Percentiles rank a stretch among this genome's conserved stretches.
Conservation (phyloP, 2,113 vertebrate species). For the Sturnira hondurensis region DNA sequence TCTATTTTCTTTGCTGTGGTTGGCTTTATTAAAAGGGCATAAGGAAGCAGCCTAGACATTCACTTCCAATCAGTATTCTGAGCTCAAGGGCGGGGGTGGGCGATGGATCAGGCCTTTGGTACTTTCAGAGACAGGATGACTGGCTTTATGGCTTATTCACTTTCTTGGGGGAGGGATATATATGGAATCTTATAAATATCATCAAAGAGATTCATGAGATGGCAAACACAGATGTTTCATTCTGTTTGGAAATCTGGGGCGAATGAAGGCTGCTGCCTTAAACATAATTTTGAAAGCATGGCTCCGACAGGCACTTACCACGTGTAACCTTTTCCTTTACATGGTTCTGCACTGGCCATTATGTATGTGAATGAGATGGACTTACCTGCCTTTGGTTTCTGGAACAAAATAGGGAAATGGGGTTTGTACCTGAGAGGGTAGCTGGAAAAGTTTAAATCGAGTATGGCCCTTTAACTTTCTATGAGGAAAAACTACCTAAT, state of each 20-base stretch:
- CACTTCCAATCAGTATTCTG: constrained; percentile 67
- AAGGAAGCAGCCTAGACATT: constrained; percentile 83
- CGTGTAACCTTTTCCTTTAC: background rate
- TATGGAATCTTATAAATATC: background rate
- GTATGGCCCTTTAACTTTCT: constrained; percentile 16
- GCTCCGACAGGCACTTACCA: background rate
- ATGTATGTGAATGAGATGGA: background rate
- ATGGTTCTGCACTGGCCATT: background rate
- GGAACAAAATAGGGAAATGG: background rate
- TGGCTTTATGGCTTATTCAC: background rate
- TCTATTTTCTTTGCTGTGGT: constrained; percentile 77
- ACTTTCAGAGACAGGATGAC: background rate
- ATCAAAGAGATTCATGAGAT: background rate
- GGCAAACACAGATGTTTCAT: background rate
- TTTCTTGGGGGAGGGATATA: background rate
- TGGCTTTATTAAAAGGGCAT: constrained; percentile 79
- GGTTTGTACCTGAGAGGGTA: background rate
- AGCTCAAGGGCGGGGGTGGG: background rate
- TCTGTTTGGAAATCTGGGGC: background rate
- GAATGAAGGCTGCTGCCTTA: background rate
- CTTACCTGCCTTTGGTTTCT: background rate
- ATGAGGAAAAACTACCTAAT: background rate
- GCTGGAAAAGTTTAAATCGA: background rate
- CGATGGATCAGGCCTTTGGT: background rate
- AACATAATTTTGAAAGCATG: background rate